Evolutionary conservation across 2,888 invertebrate species (phyloP), one percentile per base, ranked within the genome.

Genomic region (Hydropsyche betteni): DNA sequence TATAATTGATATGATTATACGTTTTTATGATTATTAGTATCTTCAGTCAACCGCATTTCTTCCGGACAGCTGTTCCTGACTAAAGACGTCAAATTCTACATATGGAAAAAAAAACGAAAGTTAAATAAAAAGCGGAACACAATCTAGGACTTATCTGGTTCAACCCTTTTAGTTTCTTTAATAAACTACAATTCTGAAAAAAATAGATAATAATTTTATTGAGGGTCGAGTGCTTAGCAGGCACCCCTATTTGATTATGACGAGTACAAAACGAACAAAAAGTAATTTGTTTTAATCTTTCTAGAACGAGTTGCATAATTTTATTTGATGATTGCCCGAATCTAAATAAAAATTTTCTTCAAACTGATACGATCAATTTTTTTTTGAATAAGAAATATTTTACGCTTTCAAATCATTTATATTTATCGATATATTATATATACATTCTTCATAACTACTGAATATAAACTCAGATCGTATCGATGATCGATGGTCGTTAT

Each of bases 151-250:
- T 76, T 78, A 76, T 78, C 76, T 75, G 34, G 74, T 38, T 53
- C 61, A 78, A 78, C 78, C 78, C 78, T 78, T 78, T 78, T 73
- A 68, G 76, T 76, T 69, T 69, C 71, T 74, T 74, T 74, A 78
- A 72, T 76, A 78, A 73, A 76, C 73, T 73, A 71, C 64, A 34
- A 36, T 36, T 14, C 44, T 2, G 58, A 36, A 58, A 24, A 74
- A 76, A 73, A 61, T 14, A 52, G 36, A 16, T 50, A 68, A 77
- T 77, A 77, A 77, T 77, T 77, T 77, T 52, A 77, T 71, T 58
- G 75, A 69, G 58, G 74, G 36, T 58, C 53, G 34, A 8, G 55
- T 50, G 69, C 44, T 16, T 55, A 51, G 38, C 69, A 69, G 64
- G 64, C 64, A 64, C 64, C 64, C 64, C 34, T 64, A 64, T 64